Evolutionary conservation across 37 sponge, comb jelly and placozoan species (phyloP).

Genomic region (Spongilla lacustris): DNA sequence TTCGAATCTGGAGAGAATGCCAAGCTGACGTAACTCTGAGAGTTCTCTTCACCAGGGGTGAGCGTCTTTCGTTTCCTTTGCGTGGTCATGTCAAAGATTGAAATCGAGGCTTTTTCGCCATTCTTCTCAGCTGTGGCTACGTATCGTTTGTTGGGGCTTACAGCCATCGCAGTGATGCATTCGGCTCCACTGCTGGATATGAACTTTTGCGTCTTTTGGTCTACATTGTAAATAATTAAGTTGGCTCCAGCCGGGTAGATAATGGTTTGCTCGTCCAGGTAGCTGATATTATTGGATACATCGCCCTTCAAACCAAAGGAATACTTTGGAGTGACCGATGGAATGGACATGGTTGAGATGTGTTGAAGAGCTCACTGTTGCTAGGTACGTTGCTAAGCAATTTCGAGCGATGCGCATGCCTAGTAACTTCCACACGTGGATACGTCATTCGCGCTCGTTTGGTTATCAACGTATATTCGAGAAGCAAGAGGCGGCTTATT

Average conservation of each 20-base stretch:
- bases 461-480: slow-evolving; percentile 3
- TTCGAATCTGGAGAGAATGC: slow-evolving; percentile 98
- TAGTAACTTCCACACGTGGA: slow-evolving; percentile 14
- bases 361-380: neutral
- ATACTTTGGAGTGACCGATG: slow-evolving; percentile 67
- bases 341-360: slow-evolving; percentile 75
- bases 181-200: slow-evolving; percentile 62
- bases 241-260: slow-evolving; percentile 92
- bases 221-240: slow-evolving; percentile 88
- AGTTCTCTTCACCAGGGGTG: slow-evolving; percentile 46
- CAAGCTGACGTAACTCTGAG: slow-evolving; percentile 83
- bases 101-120: slow-evolving; percentile 80
- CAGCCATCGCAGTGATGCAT: slow-evolving; percentile 85
- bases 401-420: slow-evolving; percentile 41
- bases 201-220: slow-evolving; percentile 91
- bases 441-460: slow-evolving; percentile 1
- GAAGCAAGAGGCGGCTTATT: slow-evolving; percentile 17
- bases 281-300: slow-evolving; percentile 83
- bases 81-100: slow-evolving; percentile 87
- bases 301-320: slow-evolving; percentile 92
- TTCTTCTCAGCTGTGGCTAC: slow-evolving; percentile 93
- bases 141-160: slow-evolving; percentile 93
- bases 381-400: slow-evolving; percentile 39
- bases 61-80: slow-evolving; percentile 80
- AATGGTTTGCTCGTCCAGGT: slow-evolving; percentile 93